phyloP scores from a whole-genome alignment of 2,888 invertebrate species.

The Xestia sexstrigata region DNA sequence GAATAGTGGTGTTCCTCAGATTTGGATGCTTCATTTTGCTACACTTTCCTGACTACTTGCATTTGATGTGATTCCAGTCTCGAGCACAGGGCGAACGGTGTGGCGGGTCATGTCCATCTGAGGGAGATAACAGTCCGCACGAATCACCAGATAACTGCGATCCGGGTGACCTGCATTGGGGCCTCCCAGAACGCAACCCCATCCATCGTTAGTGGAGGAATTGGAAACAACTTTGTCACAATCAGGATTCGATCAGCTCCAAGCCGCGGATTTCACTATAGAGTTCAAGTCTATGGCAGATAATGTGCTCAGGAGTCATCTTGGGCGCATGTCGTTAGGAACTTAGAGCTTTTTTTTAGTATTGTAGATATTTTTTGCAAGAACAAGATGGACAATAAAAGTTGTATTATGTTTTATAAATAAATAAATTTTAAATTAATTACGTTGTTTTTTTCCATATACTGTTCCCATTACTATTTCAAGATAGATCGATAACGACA shows the following conservation, averaged over 20 bases:
- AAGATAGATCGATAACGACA: too few species aligned
- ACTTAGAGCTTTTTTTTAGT: not conserved
- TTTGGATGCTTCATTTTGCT: not conserved
- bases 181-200: conserved; percentile 4
- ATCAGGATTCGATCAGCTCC: conserved; percentile 23
- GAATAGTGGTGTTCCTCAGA: not conserved
- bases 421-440: too few species aligned
- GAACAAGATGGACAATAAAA: too few species aligned
- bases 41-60: not conserved
- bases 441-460: too few species aligned
- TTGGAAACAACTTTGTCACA: conserved; percentile 2
- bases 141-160: conserved; percentile 3
- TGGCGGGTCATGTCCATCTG: not conserved
- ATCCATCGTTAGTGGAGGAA: conserved; percentile 16
- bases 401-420: too few species aligned
- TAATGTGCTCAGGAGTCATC: not conserved
- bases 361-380: not conserved
- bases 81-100: not conserved
- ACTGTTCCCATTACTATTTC: too few species aligned
- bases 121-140: not conserved
- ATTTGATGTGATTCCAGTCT: not conserved
- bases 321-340: not conserved
- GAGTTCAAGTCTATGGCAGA: not conserved
- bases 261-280: conserved; percentile 23
- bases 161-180: conserved; percentile 14